Base-by-base conservation (phyloP, 2,113 vertebrate species). In the Phrynosoma platyrhinos region DNA sequence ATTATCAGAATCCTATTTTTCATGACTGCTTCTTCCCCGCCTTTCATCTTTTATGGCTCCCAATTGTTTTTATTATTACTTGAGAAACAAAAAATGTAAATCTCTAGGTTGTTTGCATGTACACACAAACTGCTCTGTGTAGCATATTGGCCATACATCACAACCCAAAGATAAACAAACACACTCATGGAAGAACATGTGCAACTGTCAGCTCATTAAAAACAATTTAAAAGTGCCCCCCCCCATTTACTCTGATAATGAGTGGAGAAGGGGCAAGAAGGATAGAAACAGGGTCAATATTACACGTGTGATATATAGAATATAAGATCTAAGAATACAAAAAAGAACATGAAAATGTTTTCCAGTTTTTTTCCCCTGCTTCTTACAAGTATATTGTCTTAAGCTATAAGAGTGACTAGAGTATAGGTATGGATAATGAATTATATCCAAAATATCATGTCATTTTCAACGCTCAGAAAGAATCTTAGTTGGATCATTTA, bases 1-100 rank as follows among this genome's bases (percentile, higher is more conserved):
- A 82, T 87, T 87, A 87, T 82, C 86, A 76, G 79, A 87, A 82
- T 87, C 58, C 79, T 69, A 62, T 82, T 82, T 87, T 71, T 82
- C 69, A 87, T n/a, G 40, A 27, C 30, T 6, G 53, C 40, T 74
- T 30, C 55, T 71, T 64, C 64, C 86, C 69, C 80, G 30, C 74
- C 53, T 75, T 64, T 81, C 79, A 75, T 87, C 79, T 62, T 82
- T 82, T 82, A 87, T 75, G 66, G 71, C 52, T 64, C 53, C 69
- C 42, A 13, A 82, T 47, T 82, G 66, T 27, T 81, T 75, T 82
- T 82, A 81, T 82, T 87, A 40, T 52, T 58, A 64, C 79, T 87
- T 76, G 27, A 42, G 55, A 32, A 75, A 82, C 18, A 62, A 62
- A 62, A 66, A 81, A 62, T 75, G 79, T 87, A 76, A 74, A 82